A percentile compares a stretch with the other conserved stretches of the same genome.
Evolutionary conservation across 2,113 vertebrate genomes (phyloP).

Genomic region (Nothoprocta perdicaria): DNA sequence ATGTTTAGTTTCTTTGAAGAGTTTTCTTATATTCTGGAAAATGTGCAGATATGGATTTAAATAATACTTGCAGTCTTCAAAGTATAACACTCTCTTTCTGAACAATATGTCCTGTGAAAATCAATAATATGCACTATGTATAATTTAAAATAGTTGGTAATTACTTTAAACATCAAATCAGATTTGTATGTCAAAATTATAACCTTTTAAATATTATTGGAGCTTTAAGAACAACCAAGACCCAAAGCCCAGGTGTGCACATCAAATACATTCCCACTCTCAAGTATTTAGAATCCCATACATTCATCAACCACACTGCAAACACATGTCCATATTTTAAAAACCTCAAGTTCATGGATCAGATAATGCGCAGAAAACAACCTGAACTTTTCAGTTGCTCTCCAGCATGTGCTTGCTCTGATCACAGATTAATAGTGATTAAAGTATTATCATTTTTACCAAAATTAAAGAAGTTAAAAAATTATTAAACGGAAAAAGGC

Average conservation of each 20-base stretch:
- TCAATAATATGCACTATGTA: background rate
- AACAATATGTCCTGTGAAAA: background rate
- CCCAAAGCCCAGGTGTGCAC: background rate
- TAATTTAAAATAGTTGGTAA: background rate
- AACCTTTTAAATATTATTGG: background rate
- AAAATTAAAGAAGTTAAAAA: background rate
- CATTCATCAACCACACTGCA: background rate
- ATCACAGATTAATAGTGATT: background rate
- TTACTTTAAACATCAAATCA: background rate
- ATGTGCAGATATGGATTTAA: background rate
- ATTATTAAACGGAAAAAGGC: background rate
- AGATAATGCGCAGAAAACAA: background rate
- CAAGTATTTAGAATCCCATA: background rate
- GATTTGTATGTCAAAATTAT: background rate
- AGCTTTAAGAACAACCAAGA: background rate
- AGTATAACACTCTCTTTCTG: background rate
- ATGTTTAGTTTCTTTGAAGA: background rate
- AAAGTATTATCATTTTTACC: background rate
- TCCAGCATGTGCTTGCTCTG: background rate
- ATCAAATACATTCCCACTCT: accelerated
- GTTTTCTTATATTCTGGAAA: background rate
- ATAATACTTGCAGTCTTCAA: background rate
- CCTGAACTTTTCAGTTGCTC: background rate
- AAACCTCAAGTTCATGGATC: background rate
- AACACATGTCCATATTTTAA: background rate